These are phyloP conservation scores for Virgularia gustaviana DNA, from an alignment of 92 coral and sea anemone species.

Conservation along the genomic window DNA sequence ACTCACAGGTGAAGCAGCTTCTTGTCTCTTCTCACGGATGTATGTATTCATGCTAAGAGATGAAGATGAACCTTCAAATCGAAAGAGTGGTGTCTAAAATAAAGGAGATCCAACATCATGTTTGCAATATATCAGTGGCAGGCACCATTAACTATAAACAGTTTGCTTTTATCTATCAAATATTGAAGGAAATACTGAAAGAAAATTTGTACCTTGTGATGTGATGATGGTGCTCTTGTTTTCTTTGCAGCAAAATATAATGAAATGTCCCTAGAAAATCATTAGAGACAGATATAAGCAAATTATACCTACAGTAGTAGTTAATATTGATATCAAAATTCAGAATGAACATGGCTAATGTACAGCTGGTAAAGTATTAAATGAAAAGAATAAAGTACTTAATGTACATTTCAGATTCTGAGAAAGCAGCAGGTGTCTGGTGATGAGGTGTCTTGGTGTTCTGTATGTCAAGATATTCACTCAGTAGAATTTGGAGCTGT, in stretches of 20 bases:
- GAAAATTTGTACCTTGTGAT: slow-evolving; percentile 4
- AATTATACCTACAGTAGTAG: too few relatives aligned
- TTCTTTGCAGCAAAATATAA: slow-evolving; percentile 71
- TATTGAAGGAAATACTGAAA: background rate
- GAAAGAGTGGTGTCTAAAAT: slow-evolving; percentile 69
- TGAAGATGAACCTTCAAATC: slow-evolving; percentile 96
- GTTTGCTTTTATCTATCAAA: background rate
- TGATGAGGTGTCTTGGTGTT: slow-evolving; percentile 69
- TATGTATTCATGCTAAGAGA: slow-evolving; percentile 96
- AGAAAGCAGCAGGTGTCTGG: slow-evolving; percentile 67
- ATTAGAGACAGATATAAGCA: background rate
- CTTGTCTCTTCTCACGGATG: slow-evolving; percentile 91
- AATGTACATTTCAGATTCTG: slow-evolving; percentile 84
- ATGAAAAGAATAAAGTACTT: too few relatives aligned
- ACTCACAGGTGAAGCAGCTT: slow-evolving; percentile 91
- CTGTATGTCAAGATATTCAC: slow-evolving; percentile 93
- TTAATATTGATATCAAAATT: too few relatives aligned
- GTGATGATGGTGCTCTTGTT: slow-evolving; percentile 59
- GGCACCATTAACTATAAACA: background rate
- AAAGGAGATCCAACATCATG: background rate
- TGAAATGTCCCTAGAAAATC: slow-evolving; percentile 71
- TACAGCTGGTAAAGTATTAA: background rate
- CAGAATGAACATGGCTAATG: background rate
- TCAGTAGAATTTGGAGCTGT: slow-evolving; percentile 79
- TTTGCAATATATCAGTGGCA: background rate